Percentiles rank a stretch among this genome's conserved stretches.
Conservation (phyloP, 1,140 invertebrate species). For the Cherax quadricarinatus region DNA sequence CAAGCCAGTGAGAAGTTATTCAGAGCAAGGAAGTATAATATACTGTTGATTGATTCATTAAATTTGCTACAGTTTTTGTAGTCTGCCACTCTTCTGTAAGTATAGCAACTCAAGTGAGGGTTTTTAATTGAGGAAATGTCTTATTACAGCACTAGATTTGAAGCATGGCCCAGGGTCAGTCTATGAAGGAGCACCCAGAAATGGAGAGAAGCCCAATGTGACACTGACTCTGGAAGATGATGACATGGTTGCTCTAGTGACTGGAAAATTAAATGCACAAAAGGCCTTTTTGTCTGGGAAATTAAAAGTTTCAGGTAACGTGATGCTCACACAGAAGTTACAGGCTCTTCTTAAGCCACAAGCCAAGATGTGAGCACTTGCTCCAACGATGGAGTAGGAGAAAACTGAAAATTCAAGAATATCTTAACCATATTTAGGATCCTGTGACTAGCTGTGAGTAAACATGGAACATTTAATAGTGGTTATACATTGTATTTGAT, state of each 20-base stretch:
- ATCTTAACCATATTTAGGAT: background rate
- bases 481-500: background rate
- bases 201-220: constrained; percentile 87
- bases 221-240: constrained; percentile 90
- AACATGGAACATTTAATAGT: background rate
- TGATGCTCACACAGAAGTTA: constrained; percentile 95
- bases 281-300: constrained; percentile 94
- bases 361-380: constrained; percentile 74
- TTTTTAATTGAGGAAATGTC: background rate
- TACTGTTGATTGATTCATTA: too few species aligned
- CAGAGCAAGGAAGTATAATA: too few species aligned
- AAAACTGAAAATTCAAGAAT: too few species aligned
- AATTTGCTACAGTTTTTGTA: too few species aligned
- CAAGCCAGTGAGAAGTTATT: too few species aligned
- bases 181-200: constrained; percentile 86
- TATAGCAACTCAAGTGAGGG: background rate
- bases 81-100: background rate
- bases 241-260: constrained; percentile 87
- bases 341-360: constrained; percentile 81
- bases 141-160: constrained; percentile 88
- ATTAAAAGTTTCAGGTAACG: constrained; percentile 93
- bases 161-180: constrained; percentile 84
- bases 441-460: too few species aligned
- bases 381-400: background rate
- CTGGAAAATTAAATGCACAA: constrained; percentile 92